These are phyloP conservation scores for Dolichomitus sp. DNA, from an alignment of 2,888 invertebrate genomes.

Conservation along the genomic window DNA sequence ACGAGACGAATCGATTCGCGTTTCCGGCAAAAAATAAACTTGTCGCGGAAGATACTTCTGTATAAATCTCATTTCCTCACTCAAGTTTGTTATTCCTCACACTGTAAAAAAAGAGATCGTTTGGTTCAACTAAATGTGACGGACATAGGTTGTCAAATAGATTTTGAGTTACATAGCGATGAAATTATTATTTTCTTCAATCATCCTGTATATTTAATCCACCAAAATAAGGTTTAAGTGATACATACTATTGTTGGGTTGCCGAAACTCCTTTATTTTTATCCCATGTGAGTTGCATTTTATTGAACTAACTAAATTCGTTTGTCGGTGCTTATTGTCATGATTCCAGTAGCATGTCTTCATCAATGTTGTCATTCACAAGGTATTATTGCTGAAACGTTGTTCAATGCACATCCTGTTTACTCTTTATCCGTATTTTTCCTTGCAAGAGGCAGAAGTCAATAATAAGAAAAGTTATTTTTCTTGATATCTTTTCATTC, in stretches of 20 bases:
- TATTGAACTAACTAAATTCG: too few species aligned
- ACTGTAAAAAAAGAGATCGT: too few species aligned
- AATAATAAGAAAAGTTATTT: not conserved
- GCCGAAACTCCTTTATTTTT: not conserved
- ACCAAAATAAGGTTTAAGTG: too few species aligned
- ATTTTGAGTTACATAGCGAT: too few species aligned
- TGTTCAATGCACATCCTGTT: not conserved
- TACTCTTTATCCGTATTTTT: not conserved
- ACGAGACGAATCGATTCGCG: slow-evolving; percentile 78
- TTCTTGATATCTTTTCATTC: too few species aligned
- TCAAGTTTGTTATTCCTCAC: slow-evolving; percentile 16
- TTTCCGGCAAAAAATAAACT: slow-evolving; percentile 78
- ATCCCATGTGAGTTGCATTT: not conserved
- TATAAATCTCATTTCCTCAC: slow-evolving; percentile 37
- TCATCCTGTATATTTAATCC: too few species aligned
- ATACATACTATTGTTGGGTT: not conserved
- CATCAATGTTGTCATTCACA: not conserved
- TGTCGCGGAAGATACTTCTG: slow-evolving; percentile 53
- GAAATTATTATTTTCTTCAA: too few species aligned
- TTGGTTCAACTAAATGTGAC: too few species aligned
- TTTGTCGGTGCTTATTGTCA: too few species aligned
- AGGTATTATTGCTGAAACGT: not conserved
- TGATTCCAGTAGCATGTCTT: not conserved
- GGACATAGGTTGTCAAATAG: too few species aligned
- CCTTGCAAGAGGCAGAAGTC: not conserved